Evolutionary conservation across 2,888 invertebrate genomes (phyloP).

Genomic region (Cantharis flavilabris): DNA sequence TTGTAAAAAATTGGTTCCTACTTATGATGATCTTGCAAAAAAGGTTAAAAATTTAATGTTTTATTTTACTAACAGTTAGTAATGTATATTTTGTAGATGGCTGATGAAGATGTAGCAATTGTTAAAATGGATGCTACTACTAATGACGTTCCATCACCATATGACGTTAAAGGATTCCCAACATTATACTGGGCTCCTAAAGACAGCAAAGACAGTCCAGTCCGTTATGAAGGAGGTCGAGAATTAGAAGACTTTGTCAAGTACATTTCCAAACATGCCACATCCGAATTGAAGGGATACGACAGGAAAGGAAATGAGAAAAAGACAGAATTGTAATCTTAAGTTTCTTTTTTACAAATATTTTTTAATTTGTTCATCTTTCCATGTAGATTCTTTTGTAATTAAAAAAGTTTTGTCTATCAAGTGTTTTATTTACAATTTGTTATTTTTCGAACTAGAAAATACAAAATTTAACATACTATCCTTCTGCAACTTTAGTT

Average conservation of each 20-base stretch:
- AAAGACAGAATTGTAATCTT: constrained; percentile 66
- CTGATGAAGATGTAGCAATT: constrained; percentile 85
- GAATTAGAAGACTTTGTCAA: constrained; percentile 92
- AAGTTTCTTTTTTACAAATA: constrained; percentile 4
- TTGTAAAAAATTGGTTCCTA: constrained; percentile 93
- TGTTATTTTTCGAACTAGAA: background rate
- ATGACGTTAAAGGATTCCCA: constrained; percentile 96
- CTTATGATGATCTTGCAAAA: constrained; percentile 91
- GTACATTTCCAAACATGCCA: constrained; percentile 91
- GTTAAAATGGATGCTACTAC: constrained; percentile 99
- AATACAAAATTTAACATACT: background rate
- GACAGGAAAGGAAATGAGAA: constrained; percentile 80
- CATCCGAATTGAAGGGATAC: constrained; percentile 83
- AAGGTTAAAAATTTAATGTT: constrained; percentile 59
- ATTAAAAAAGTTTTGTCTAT: constrained; percentile 12
- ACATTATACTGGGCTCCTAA: constrained; percentile 96
- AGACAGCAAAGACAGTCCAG: constrained; percentile 75
- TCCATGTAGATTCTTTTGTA: constrained; percentile 26
- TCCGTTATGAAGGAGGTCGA: constrained; percentile 88
- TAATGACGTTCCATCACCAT: constrained; percentile 92
- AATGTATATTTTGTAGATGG: constrained; percentile 60
- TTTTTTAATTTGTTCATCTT: constrained; percentile 11
- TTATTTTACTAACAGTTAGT: background rate
- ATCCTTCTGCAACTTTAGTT: constrained; percentile 57
- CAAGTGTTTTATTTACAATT: background rate